Percentiles rank a stretch among this genome's conserved stretches.
Evolutionary conservation across 2,888 invertebrate genomes (phyloP).

Genomic region (Tortrix viridana): DNA sequence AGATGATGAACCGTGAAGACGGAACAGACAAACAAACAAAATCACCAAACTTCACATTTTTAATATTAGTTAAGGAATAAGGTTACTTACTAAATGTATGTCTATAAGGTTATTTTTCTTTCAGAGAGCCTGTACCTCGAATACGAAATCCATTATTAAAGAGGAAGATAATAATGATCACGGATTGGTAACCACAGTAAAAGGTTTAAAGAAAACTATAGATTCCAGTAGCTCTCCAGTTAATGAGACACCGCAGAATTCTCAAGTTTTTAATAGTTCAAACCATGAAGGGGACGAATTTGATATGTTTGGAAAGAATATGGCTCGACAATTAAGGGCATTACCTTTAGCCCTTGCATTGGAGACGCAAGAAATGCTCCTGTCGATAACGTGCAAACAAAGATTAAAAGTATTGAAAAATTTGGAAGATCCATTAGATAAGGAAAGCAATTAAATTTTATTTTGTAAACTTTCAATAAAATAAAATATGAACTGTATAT

Average conservation of each 20-base stretch:
- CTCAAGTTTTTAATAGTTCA: neutral
- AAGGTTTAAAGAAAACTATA: neutral
- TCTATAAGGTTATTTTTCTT: neutral
- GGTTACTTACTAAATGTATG: too few species aligned
- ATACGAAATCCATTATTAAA: neutral
- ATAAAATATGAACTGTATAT: too few species aligned
- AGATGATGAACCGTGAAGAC: too few species aligned
- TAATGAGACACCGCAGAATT: neutral
- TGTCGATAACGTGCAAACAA: neutral
- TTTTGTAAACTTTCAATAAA: too few species aligned
- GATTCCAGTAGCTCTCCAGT: too few species aligned
- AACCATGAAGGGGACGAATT: neutral
- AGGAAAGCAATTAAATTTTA: neutral
- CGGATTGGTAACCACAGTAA: neutral
- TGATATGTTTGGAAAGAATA: slow-evolving; percentile 2
- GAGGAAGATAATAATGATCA: neutral
- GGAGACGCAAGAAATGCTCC: neutral
- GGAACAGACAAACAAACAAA: too few species aligned
- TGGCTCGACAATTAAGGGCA: slow-evolving; percentile 4
- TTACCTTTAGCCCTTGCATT: neutral
- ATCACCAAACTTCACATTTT: too few species aligned
- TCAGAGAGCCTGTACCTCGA: neutral
- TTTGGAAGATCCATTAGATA: neutral
- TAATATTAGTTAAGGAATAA: too few species aligned
- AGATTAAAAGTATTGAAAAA: slow-evolving; percentile 1